Base-by-base conservation (phyloP, 2,113 vertebrate species). In the Asarcornis scutulata region DNA sequence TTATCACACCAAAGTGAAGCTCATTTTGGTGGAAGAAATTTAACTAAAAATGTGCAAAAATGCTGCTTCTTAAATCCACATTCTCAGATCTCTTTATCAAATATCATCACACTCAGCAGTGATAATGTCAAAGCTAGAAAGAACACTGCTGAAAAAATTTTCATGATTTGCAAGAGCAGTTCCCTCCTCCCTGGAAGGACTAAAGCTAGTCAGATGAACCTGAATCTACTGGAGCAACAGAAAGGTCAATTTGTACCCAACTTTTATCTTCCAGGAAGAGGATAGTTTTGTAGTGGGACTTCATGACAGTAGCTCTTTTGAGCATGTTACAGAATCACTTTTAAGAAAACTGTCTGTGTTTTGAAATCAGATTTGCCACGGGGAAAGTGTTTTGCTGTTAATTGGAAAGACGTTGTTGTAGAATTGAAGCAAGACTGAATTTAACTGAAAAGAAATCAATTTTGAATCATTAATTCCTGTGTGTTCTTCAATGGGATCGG, bases 41-140 rank as follows among this genome's bases (percentile, higher is more conserved):
- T 40, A 66, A 78, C 18, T 52, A 62, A 93, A 63, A 75, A 52
- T 31, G 21, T 26, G 58, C 52, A 81, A 58, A 83, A 95, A 60
- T 27, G 12, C 8, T 20, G 14, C 40, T 91, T 95, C 63, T 89
- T 84, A 77, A 83, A 38, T 62, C 72, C 87, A 52, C 56, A n/a
- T 76, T n/a, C 88, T 67, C 63, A 77, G 78, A 52, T 79, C 80
- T 66, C 63, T 88, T 42, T 83, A 76, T 48, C 63, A 55, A 63
- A 79, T 50, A 31, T 76, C 73, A 77, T 11, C 59, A 40, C 1
- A 5, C 78, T 80, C 86, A 52, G 53, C 1, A 0, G 38, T 84
- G 63, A 90, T 72, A 80, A 50, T 83, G 74, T 79, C 91, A 95
- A 94, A 91, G 77, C 90, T 93, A 5, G 1, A 86, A 97, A 93